Base-by-base conservation (phyloP, 2,113 vertebrate genomes). In the Gymnogyps californianus region DNA sequence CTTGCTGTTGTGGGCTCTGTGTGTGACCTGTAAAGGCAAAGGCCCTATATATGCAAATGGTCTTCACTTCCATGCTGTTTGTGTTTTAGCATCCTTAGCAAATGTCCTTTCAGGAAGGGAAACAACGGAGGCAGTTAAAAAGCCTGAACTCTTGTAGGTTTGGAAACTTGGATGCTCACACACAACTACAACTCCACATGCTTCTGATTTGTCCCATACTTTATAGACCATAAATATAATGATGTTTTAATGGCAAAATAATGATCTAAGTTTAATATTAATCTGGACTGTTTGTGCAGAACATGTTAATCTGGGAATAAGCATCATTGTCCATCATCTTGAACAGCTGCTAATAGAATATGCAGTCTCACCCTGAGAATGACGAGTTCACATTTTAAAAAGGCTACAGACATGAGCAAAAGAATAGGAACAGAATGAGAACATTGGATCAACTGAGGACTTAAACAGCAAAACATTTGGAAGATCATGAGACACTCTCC, bases 401-500 rank as follows among this genome's bases (percentile, higher is more conserved):
- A 94, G 84, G 49, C 93, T 95, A 36, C 61, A 87, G 81, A 57
- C 91, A 91, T 76, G 70, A 95, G 54, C 20, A 65, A 91, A 96
- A 96, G 82, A 94, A 90, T 90, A 87, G 87, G 81, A 95, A 90
- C 49, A 83, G 85, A 90, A 94, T 90, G 47, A 93, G 92, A 92
- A 88, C 82, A 90, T 78, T 92, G 71, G 92, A 89, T 94, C 90
- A 96, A 70, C 67, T 88, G 92, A 96, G 95, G 92, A 87, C 87
- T 94, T 95, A 44, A 80, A 58, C 59, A 76, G 79, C 59, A 94
- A 93, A 96, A 83, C 59, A 52, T 79, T 83, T 94, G 88, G 78
- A 93, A 95, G 57, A 83, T 81, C 49, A 31, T 93, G 80, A 93
- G 72, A 91, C 11, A 14, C 18, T 57, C 57, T 89, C 28, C 57